Percentiles rank a stretch among this genome's conserved stretches.
phyloP scores from a whole-genome alignment of 2,113 vertebrate species.

The Istiophorus platypterus region DNA sequence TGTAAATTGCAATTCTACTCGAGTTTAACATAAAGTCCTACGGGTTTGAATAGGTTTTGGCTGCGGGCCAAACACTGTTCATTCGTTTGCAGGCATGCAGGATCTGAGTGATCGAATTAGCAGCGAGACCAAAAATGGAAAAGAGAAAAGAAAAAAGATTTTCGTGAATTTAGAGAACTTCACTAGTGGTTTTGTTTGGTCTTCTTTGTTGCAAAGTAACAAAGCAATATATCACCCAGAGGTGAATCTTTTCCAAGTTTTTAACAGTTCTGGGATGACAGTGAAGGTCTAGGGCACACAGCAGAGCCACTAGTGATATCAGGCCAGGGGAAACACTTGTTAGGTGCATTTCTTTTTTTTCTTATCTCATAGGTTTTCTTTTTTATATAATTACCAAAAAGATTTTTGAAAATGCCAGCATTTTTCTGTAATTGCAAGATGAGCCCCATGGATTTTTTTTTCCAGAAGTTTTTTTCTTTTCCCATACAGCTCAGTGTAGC shows the following conservation, averaged over 20 bases:
- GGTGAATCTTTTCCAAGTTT: neutral
- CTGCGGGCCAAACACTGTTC: no score
- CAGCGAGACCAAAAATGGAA: neutral
- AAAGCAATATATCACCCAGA: neutral
- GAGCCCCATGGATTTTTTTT: neutral
- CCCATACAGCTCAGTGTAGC: constrained; percentile 28
- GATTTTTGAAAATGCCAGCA: neutral
- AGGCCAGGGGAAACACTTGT: neutral
- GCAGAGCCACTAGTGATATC: neutral
- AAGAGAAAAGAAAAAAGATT: neutral
- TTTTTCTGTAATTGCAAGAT: neutral
- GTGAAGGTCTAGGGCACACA: neutral
- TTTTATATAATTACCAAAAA: neutral
- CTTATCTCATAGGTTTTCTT: neutral
- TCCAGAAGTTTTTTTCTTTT: constrained; percentile 37
- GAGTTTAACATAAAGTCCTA: neutral
- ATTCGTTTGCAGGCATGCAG: neutral
- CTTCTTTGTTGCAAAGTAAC: neutral
- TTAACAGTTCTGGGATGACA: no score
- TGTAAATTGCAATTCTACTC: no score
- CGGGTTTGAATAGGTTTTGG: neutral
- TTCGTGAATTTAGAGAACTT: neutral
- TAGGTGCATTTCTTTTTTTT: constrained; percentile 3
- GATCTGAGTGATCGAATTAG: neutral
- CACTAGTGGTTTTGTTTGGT: neutral